Evolutionary conservation across 2,797 vertebrate genomes (phyloP), one percentile per base, ranked within the genome.

Genomic region (Aphelocoma californica): DNA sequence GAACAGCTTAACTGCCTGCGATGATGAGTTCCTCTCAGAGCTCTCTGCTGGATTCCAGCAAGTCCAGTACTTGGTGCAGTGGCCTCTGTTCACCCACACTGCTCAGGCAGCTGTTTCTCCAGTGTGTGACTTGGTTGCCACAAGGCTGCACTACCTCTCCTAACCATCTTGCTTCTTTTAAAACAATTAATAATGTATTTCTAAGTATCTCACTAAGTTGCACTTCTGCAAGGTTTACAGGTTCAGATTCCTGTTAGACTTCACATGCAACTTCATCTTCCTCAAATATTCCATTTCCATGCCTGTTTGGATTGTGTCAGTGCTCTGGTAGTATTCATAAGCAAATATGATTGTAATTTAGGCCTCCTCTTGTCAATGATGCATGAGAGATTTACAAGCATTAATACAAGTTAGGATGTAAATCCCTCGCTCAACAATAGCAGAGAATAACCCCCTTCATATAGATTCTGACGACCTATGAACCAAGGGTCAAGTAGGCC

Each of bases 391-490:
- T 97, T 97, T 97, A 93, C 96, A 96, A 94, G 93, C 95, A 96
- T 97, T 97, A 96, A 96, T 95, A 93, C 73, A 77, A 95, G 96
- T 96, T 96, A 95, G 83, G 86, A 93, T 96, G 96, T 97, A 97
- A 97, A 97, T 96, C 96, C 96, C 84, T 69, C 81, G 84, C 81
- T 86, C 8, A 7, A 97, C 97, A 97, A 97, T 91, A 91, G 96
- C 78, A 83, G 86, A 94, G 97, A 97, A 96, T 96, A 96, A 93
- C 94, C 86, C 66, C 56, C 86, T 94, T 95, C 94, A 93, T 95
- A 96, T 91, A 95, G 95, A 94, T 95, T 96, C 95, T 95, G 81
- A 96, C 17, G 97, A 97, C 97, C 96, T 97, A 88, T 97, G 97
- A 97, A 96, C 96, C 80, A 93, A 96, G 90, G 96, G 97, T 97